A percentile compares a stretch with the other conserved stretches of the same genome.
These are phyloP conservation scores for Anastrepha ludens DNA, from an alignment of 1,140 invertebrate species.

Conservation along the genomic window DNA sequence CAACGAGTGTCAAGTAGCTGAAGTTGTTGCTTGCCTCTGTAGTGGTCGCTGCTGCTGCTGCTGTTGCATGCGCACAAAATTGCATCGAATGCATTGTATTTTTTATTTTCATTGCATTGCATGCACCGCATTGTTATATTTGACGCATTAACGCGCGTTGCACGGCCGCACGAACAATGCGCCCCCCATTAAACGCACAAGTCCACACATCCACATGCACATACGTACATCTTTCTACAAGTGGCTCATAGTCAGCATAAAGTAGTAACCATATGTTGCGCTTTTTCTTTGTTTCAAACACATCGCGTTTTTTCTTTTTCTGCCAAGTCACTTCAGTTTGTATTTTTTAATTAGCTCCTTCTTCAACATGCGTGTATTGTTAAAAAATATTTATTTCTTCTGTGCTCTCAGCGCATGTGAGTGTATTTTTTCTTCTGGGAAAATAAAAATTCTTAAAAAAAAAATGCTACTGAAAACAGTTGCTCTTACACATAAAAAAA, in stretches of 20 bases:
- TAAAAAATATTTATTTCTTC: background rate
- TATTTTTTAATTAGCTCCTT: slow-evolving; percentile 20
- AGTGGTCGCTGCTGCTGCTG: background rate
- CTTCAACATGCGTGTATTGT: background rate
- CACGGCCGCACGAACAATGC: slow-evolving; percentile 20
- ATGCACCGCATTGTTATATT: background rate
- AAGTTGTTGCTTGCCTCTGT: background rate
- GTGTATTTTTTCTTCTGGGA: background rate
- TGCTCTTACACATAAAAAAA: too few relatives aligned
- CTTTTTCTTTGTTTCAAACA: slow-evolving; percentile 43
- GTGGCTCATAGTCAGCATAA: background rate
- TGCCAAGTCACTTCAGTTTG: background rate
- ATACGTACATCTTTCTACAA: background rate
- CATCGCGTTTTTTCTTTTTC: background rate
- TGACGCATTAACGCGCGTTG: slow-evolving; percentile 40
- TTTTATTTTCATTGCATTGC: slow-evolving; percentile 22
- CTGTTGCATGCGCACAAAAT: background rate
- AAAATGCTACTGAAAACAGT: too few relatives aligned
- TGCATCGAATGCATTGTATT: background rate
- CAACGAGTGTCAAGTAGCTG: background rate
- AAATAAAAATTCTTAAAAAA: background rate
- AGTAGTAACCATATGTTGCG: slow-evolving; percentile 34
- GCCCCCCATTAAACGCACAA: background rate
- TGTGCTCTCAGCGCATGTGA: background rate
- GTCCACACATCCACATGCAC: background rate